These are phyloP conservation scores for Harpagus bidentatus DNA, from an alignment of 2,113 vertebrate genomes.

Conservation along the genomic window DNA sequence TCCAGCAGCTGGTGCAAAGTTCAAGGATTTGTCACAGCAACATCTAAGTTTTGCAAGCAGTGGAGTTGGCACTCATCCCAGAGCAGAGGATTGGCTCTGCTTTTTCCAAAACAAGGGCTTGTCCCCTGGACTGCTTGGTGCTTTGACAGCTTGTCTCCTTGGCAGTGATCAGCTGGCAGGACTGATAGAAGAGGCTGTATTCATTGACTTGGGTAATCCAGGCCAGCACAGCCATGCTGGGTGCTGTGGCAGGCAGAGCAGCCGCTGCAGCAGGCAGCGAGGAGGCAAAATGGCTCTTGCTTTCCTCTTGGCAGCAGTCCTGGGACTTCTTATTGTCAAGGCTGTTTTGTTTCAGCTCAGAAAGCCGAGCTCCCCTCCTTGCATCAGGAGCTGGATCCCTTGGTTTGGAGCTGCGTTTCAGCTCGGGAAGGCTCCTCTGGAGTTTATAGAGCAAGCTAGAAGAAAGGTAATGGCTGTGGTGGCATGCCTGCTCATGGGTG, in stretches of 20 bases:
- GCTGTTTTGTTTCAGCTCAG: constrained; percentile 45
- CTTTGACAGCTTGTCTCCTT: neutral
- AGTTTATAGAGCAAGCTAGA: constrained; percentile 78
- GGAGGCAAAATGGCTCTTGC: constrained; percentile 21
- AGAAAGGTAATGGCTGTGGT: constrained; percentile 65
- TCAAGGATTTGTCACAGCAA: neutral
- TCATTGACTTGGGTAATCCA: neutral
- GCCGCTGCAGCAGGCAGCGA: neutral
- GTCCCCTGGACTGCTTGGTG: neutral
- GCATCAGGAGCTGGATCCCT: constrained; percentile 80
- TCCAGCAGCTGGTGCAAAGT: neutral
- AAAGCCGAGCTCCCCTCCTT: constrained; percentile 63
- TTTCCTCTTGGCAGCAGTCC: neutral
- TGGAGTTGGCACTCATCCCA: neutral
- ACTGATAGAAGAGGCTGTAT: neutral
- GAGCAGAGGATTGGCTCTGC: neutral
- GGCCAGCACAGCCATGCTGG: neutral
- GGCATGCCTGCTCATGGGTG: neutral
- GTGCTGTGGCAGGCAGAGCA: neutral
- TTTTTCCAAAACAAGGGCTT: neutral
- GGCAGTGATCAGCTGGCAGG: neutral
- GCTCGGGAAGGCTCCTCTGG: constrained; percentile 78
- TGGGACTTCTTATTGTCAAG: constrained; percentile 42
- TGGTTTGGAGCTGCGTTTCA: constrained; percentile 80
- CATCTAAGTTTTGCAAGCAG: neutral